A percentile compares a stretch with the other conserved stretches of the same genome.
phyloP scores from a whole-genome alignment of 2,113 vertebrate genomes.

The Astatotilapia flaviijosephi region DNA sequence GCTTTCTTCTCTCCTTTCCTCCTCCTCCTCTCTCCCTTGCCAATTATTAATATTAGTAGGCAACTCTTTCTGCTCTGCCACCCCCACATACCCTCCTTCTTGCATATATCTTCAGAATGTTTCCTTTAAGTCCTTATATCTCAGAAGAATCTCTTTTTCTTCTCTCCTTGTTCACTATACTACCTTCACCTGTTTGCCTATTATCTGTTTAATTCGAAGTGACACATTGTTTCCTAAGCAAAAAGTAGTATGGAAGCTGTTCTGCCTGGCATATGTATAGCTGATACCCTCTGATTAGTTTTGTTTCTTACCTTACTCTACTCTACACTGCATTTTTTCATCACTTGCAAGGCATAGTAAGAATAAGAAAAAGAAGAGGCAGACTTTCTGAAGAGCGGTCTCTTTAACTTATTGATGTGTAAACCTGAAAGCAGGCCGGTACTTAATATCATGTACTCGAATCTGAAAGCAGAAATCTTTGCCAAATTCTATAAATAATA shows the following conservation, averaged over 20 bases:
- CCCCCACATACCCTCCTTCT: not conserved
- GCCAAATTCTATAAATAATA: not conserved
- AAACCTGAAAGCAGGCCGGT: not conserved
- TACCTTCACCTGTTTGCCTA: not conserved
- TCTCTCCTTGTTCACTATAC: not conserved
- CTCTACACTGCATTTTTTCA: not conserved
- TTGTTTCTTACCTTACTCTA: not conserved
- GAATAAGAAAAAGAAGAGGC: not conserved
- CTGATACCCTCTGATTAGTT: not conserved
- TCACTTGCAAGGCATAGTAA: not conserved
- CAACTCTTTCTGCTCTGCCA: not conserved
- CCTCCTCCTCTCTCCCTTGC: not conserved
- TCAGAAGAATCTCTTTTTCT: not conserved
- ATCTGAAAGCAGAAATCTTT: not conserved
- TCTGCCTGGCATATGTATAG: not conserved
- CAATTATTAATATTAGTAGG: slow-evolving; percentile 22
- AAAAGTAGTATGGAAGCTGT: not conserved
- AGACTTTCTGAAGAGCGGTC: not conserved
- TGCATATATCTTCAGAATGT: slow-evolving; percentile 34
- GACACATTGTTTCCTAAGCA: not conserved
- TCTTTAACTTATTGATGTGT: not conserved
- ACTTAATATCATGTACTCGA: not conserved
- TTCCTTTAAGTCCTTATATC: slow-evolving; percentile 17
- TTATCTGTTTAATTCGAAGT: not conserved
- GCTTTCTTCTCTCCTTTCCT: not conserved